Percentiles rank a stretch among this genome's conserved stretches.
These are phyloP conservation scores for Punctoribates punctum DNA, from an alignment of 2,888 invertebrate species.

Conservation along the genomic window DNA sequence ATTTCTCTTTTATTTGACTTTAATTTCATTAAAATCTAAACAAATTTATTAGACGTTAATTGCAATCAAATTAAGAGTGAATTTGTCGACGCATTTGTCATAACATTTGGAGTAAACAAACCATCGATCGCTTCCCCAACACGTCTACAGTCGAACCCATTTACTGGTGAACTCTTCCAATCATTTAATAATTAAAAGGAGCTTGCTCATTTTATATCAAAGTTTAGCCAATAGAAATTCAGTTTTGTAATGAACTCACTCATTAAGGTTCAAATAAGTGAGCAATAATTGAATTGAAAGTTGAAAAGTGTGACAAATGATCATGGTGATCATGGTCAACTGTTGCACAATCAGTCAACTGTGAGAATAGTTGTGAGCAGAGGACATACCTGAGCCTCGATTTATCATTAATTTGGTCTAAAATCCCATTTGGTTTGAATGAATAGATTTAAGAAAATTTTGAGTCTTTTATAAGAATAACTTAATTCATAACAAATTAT, in stretches of 20 bases:
- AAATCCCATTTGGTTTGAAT: background rate
- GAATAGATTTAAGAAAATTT: background rate
- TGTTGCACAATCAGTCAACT: too few species aligned
- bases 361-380: too few species aligned
- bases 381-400: too few species aligned
- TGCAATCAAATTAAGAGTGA: background rate
- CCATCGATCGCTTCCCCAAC: background rate
- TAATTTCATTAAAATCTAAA: background rate
- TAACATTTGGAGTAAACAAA: background rate
- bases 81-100: background rate
- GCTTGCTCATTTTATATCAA: too few species aligned
- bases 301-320: too few species aligned
- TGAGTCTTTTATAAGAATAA: background rate
- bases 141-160: background rate
- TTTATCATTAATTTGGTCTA: background rate
- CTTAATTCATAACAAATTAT: background rate
- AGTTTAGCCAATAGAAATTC: too few species aligned
- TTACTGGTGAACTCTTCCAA: background rate
- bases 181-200: too few species aligned
- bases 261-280: too few species aligned
- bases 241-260: too few species aligned
- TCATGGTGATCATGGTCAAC: too few species aligned
- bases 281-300: too few species aligned
- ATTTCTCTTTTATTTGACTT: background rate
- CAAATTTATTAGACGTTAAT: background rate